Conservation (phyloP, 2,888 invertebrate species). For the Mycalesis mineus region DNA sequence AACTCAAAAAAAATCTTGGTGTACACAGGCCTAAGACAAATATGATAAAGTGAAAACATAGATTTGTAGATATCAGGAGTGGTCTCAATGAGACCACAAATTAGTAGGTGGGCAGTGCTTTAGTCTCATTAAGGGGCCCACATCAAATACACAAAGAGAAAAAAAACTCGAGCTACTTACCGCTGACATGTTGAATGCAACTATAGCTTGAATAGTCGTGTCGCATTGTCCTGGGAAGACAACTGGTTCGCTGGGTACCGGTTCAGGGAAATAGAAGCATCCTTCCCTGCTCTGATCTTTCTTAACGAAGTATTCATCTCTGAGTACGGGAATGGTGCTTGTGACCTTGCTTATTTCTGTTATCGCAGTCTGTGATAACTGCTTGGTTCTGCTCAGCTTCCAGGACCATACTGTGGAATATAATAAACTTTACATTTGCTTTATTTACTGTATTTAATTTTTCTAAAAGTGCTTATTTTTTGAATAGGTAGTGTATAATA, state of each 20-base stretch:
- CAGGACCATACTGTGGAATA: slow-evolving; percentile 14
- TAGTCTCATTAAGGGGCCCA: no score
- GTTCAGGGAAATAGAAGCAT: slow-evolving; percentile 51
- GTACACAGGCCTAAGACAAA: no score
- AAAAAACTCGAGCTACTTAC: slow-evolving; percentile 16
- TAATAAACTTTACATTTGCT: no score
- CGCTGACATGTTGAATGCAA: slow-evolving; percentile 32
- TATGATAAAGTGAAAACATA: no score
- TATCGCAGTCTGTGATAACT: slow-evolving; percentile 31
- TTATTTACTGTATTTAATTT: no score
- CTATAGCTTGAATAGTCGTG: slow-evolving; percentile 24
- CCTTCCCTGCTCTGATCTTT: slow-evolving; percentile 40
- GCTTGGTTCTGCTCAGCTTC: slow-evolving; percentile 48
- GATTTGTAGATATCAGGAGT: no score
- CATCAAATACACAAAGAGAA: not conserved
- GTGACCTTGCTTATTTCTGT: slow-evolving; percentile 38
- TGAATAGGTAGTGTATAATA: no score
- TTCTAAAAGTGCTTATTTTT: no score
- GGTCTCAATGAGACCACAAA: no score
- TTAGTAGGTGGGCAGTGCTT: no score
- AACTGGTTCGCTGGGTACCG: slow-evolving; percentile 39
- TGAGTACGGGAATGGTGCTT: slow-evolving; percentile 39
- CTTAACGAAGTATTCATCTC: slow-evolving; percentile 36
- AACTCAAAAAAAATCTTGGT: no score
- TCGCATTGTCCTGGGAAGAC: slow-evolving; percentile 49